Conservation (phyloP, 2,113 vertebrate species). For the Osmerus eperlanus region DNA sequence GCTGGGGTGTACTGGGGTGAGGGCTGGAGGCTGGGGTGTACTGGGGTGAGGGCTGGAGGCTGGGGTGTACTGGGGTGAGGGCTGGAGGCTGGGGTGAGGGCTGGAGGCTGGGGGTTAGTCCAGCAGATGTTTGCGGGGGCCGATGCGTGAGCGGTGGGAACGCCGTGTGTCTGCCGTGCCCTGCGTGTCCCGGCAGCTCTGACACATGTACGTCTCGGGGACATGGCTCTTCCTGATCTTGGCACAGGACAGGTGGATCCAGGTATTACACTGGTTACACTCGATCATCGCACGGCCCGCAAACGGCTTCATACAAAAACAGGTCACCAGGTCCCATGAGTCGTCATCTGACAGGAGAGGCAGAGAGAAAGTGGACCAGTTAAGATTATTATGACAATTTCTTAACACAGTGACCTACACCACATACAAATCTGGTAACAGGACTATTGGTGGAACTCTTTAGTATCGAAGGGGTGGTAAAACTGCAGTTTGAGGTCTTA, state of each 20-base stretch:
- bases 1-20: no score
- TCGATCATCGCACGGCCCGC: conserved; percentile 97
- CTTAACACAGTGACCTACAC: no score
- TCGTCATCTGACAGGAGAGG: conserved; percentile 80
- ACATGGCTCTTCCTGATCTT: conserved; percentile 98
- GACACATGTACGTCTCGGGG: conserved; percentile 93
- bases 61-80: neutral
- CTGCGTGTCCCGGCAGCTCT: conserved; percentile 90
- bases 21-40: no score
- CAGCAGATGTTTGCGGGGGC: conserved; percentile 87
- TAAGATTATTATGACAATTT: neutral
- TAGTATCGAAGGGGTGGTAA: neutral
- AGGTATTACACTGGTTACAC: conserved; percentile 93
- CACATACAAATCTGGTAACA: no score
- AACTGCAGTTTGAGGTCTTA: conserved; percentile 42
- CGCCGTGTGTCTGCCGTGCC: conserved; percentile 83
- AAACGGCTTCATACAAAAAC: conserved; percentile 98
- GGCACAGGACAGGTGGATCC: conserved; percentile 97
- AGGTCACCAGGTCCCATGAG: conserved; percentile 97
- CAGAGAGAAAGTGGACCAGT: neutral
- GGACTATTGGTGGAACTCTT: no score
- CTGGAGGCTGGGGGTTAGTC: conserved; percentile 75
- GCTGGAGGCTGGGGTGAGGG: neutral
- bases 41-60: no score
- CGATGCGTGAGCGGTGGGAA: conserved; percentile 89